Evolutionary conservation across 1,140 invertebrate species (phyloP).

Genomic region (Ceratitis capitata): DNA sequence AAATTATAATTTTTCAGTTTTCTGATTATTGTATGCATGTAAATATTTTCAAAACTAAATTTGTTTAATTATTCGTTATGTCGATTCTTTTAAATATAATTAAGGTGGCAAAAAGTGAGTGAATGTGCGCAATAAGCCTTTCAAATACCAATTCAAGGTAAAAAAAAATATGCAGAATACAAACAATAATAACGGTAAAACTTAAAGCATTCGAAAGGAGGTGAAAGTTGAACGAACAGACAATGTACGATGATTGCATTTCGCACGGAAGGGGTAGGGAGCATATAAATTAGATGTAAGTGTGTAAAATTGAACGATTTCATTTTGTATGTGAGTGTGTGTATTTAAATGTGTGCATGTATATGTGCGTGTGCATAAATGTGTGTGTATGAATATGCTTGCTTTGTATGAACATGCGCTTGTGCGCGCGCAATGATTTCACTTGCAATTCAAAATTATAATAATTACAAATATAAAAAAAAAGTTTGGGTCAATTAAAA

Average conservation of each 20-base stretch:
- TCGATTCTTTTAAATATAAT: no score
- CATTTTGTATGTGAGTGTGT: not conserved
- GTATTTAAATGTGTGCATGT: not conserved
- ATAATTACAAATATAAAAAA: not conserved
- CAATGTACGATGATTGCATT: not conserved
- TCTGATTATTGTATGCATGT: no score
- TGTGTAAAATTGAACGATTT: not conserved
- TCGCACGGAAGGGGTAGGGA: not conserved
- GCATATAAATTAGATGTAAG: not conserved
- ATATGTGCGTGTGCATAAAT: not conserved
- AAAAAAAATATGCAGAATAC: not conserved
- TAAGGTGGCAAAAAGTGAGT: not conserved
- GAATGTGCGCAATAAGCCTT: not conserved
- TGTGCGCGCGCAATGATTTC: not conserved
- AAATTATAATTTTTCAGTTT: no score
- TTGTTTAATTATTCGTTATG: no score
- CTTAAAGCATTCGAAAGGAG: not conserved
- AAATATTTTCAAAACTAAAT: no score
- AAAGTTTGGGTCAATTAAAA: not conserved
- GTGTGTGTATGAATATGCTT: not conserved
- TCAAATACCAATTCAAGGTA: not conserved
- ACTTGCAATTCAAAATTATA: not conserved
- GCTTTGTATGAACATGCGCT: not conserved
- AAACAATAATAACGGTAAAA: not conserved
- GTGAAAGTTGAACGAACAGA: not conserved